Conservation (phyloP, 2,888 invertebrate species). For the Diaprepes abbreviatus region DNA sequence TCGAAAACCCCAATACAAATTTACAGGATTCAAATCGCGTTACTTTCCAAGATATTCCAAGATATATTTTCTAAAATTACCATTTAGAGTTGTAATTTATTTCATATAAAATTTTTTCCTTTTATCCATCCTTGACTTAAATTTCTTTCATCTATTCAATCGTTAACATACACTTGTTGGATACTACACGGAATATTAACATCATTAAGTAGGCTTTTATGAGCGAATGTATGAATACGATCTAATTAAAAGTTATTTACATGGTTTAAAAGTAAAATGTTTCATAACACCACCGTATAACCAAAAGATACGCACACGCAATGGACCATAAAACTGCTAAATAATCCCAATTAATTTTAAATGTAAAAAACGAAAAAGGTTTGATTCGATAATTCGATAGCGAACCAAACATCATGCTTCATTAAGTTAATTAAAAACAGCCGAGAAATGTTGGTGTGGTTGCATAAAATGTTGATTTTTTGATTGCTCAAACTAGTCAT, state of each 20-base stretch:
- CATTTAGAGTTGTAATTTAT: too few relatives aligned
- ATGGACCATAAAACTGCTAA: slow-evolving; percentile 17
- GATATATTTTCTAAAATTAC: too few relatives aligned
- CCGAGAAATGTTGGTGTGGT: background rate
- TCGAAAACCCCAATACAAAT: too few relatives aligned
- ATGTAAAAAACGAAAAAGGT: slow-evolving; percentile 5
- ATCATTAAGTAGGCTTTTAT: background rate
- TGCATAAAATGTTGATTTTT: slow-evolving; percentile 12
- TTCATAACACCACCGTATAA: background rate
- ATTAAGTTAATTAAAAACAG: background rate
- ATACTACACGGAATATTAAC: background rate
- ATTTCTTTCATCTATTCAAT: too few relatives aligned
- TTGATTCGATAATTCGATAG: slow-evolving; percentile 18
- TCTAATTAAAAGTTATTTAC: background rate
- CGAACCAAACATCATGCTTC: slow-evolving; percentile 15
- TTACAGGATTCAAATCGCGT: too few relatives aligned
- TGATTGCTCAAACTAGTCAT: background rate
- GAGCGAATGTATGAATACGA: background rate
- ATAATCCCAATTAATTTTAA: slow-evolving; percentile 18
- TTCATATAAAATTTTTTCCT: too few relatives aligned
- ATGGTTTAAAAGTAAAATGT: background rate
- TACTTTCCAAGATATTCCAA: too few relatives aligned
- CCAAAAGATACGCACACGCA: slow-evolving; percentile 7
- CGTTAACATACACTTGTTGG: background rate
- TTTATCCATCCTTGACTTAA: too few relatives aligned